A percentile compares a stretch with the other conserved stretches of the same genome.
These are phyloP conservation scores for Macquaria australasica DNA, from an alignment of 2,113 vertebrate species.

Conservation along the genomic window DNA sequence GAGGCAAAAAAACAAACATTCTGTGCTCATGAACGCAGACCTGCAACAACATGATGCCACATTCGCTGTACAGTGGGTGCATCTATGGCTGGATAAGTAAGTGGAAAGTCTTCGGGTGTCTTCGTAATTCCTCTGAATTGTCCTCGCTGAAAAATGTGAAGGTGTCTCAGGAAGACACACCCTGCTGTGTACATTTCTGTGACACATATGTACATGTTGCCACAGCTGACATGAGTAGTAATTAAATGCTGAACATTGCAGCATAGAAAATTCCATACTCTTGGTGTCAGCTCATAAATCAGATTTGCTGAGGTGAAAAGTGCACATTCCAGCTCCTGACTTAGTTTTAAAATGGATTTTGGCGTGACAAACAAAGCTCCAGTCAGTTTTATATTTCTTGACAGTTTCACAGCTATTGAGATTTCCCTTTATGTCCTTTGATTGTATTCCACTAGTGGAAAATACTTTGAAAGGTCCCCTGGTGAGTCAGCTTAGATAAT, in stretches of 20 bases:
- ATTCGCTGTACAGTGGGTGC: neutral
- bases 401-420: conserved; percentile 45
- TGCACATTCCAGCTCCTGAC: neutral
- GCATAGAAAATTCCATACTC: neutral
- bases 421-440: conserved; percentile 35
- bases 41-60: conserved; percentile 49
- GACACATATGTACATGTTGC: neutral
- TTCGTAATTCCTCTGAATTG: neutral
- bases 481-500: conserved; percentile 31
- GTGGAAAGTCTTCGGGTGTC: conserved; percentile 35
- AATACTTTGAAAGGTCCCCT: conserved; percentile 51
- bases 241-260: neutral
- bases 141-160: neutral
- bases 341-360: conserved; percentile 17
- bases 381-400: conserved; percentile 53
- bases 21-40: neutral
- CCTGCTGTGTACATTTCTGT: neutral
- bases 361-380: conserved; percentile 21
- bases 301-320: neutral
- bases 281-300: neutral
- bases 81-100: neutral
- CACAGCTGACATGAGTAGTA: neutral
- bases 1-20: neutral
- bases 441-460: conserved; percentile 43
- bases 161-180: conserved; percentile 12